A percentile compares a stretch with the other conserved stretches of the same genome.
Conservation (phyloP, 2,888 invertebrate genomes). For the Volucella zonaria region DNA sequence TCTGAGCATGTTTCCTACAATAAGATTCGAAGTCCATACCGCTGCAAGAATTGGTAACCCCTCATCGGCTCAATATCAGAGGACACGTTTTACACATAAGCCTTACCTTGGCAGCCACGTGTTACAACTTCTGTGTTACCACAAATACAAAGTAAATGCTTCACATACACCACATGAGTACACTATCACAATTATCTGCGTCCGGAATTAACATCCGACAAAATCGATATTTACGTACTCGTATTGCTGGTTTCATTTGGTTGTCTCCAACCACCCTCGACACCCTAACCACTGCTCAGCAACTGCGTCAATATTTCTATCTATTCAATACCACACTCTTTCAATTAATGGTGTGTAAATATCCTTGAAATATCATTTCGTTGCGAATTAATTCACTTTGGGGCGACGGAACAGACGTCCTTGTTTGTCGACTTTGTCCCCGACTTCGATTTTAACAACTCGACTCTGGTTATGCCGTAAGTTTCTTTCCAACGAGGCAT, state of each 20-base stretch:
- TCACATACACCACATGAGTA: conserved; percentile 19
- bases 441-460: background rate
- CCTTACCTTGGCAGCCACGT: conserved; percentile 27
- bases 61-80: too few species aligned
- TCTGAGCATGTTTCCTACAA: too few species aligned
- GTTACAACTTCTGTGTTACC: conserved; percentile 37
- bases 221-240: conserved; percentile 33
- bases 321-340: conserved; percentile 49
- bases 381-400: conserved; percentile 48
- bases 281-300: background rate
- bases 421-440: conserved; percentile 20
- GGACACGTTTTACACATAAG: conserved; percentile 44
- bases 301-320: conserved; percentile 31
- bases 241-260: conserved; percentile 57
- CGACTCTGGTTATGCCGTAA: conserved; percentile 29
- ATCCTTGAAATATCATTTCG: conserved; percentile 63
- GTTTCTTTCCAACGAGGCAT: conserved; percentile 42
- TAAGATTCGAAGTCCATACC: too few species aligned
- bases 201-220: conserved; percentile 37
- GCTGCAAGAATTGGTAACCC: too few species aligned
- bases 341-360: conserved; percentile 56
- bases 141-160: conserved; percentile 39
- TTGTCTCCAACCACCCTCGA: conserved; percentile 10
- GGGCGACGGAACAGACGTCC: background rate
- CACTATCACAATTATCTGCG: conserved; percentile 22